These are phyloP conservation scores for Coptodon rendalli DNA, from an alignment of 2,113 vertebrate species.

Conservation along the genomic window DNA sequence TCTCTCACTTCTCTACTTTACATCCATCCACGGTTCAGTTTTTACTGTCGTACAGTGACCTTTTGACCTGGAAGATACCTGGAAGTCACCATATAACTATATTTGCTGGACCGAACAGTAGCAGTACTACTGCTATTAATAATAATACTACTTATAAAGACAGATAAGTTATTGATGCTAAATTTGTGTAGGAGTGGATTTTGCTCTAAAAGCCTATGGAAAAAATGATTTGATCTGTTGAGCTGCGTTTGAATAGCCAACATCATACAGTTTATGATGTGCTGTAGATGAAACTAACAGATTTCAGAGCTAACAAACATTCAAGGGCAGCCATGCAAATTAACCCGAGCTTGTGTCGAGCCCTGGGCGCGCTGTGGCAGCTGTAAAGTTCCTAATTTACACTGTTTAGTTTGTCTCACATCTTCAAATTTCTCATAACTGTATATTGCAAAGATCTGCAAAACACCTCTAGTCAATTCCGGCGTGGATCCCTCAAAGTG, in stretches of 20 bases:
- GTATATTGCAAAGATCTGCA: background rate
- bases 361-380: background rate
- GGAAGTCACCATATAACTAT: background rate
- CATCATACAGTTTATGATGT: accelerated
- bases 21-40: background rate
- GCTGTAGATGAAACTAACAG: background rate
- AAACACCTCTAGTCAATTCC: background rate
- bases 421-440: background rate
- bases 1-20: background rate
- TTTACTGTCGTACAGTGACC: background rate
- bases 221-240: accelerated
- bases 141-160: accelerated
- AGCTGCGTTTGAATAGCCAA: background rate
- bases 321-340: background rate
- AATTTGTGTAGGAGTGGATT: background rate
- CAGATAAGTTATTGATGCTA: background rate
- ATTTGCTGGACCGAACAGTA: accelerated
- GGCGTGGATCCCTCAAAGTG: background rate
- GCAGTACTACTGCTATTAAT: background rate
- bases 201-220: background rate
- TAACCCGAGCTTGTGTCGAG: background rate
- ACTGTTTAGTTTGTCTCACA: background rate
- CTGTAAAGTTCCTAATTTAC: background rate
- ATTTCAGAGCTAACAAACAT: background rate
- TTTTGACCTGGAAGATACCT: background rate